Conservation (phyloP, 2,888 invertebrate species). For the Caradrina clavipalpis region DNA sequence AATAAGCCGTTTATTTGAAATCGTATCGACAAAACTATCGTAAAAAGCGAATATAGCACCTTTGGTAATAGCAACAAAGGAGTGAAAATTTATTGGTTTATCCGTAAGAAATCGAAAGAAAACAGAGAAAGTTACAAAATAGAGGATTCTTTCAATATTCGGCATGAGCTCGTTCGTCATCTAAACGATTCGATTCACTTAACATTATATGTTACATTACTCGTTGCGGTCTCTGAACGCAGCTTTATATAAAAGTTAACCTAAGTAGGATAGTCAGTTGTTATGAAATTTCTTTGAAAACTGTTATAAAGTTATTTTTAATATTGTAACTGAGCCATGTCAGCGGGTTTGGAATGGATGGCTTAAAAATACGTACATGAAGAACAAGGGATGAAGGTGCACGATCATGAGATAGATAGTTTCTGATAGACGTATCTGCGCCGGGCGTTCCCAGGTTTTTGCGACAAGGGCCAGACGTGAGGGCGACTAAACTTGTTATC, state of each 20-base stretch:
- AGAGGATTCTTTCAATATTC: constrained; percentile 35
- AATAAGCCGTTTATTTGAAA: constrained; percentile 56
- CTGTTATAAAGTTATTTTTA: constrained; percentile 35
- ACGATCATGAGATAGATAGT: constrained; percentile 7
- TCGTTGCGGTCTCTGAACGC: constrained; percentile 19
- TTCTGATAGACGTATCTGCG: constrained; percentile 12
- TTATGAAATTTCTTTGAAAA: constrained; percentile 39
- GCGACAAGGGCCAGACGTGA: constrained; percentile 23
- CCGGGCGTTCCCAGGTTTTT: constrained; percentile 9
- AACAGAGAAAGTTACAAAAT: constrained; percentile 37
- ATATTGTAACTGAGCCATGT: constrained; percentile 14
- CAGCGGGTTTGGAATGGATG: neutral
- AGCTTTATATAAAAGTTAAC: constrained; percentile 35
- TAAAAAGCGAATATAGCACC: constrained; percentile 53
- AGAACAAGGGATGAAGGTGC: constrained; percentile 13
- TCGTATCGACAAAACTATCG: constrained; percentile 51
- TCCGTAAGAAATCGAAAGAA: constrained; percentile 42
- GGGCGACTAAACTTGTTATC: constrained; percentile 31
- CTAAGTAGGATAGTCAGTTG: constrained; percentile 7
- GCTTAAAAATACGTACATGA: constrained; percentile 2
- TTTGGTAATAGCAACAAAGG: constrained; percentile 47
- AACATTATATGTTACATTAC: constrained; percentile 42
- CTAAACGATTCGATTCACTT: constrained; percentile 51
- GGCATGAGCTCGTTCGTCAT: constrained; percentile 42
- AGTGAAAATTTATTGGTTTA: constrained; percentile 56